Base-by-base conservation (phyloP, 2,113 vertebrate species). In the Onychorhynchus coronatus region DNA sequence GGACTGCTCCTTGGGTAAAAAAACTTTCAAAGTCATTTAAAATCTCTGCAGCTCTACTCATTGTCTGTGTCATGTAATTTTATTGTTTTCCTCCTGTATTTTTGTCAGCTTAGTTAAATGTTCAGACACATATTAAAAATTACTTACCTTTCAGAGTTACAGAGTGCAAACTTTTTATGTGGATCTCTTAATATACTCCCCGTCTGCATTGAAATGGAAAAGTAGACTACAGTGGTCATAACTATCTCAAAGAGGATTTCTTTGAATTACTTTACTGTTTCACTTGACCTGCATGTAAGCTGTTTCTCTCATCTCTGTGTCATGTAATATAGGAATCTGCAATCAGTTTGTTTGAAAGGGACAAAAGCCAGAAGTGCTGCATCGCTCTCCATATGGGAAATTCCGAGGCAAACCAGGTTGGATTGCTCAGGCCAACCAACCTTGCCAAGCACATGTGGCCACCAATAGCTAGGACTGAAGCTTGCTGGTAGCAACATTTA, bases 401-500 rank as follows among this genome's bases (percentile, higher is more conserved):
- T 47, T 91, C 72, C 66, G 46, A 53, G 53, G 28, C 84, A 86
- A 84, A 86, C 13, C 5, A 28, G 6, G 13, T 1, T 73, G 53
- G 49, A 79, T 13, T 42, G 41, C 25, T 65, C 22, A 37, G 18
- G 31, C 33, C 39, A 27, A 46, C 8, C 3, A 6, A 53, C 10
- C 1, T 70, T 89, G 76, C 50, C 86, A 92, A 86, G 31, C 17
- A 86, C 44, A 28, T 8, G 20, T 30, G 61, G 56, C 28, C 39
- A 37, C 50, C 41, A 63, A 17, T 7, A 79, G 28, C 0, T 1
- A 84, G 28, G 46, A 70, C 25, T 78, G 84, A 92, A 53, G 21
- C 37, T 88, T 77, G n/a, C 85, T 83, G n/a, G 50, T 74, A 84
- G 59, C 47, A 89, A 66, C 80, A 83, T 73, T 61, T 66, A 86